Evolutionary conservation across 1,140 invertebrate species (phyloP).

Genomic region (Homalodisca vitripennis): DNA sequence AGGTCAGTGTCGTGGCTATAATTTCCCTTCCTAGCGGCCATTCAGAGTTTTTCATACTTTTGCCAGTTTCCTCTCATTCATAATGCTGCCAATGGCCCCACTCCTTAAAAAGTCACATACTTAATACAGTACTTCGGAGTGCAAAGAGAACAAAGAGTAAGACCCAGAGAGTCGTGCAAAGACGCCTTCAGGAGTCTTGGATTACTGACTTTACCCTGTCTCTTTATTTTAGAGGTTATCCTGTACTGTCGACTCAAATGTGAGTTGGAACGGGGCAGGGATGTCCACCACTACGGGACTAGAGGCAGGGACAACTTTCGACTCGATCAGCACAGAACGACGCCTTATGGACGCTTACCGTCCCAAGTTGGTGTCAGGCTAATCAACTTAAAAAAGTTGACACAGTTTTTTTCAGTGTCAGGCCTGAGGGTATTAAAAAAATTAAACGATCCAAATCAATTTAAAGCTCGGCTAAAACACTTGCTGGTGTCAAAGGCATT

Average conservation of each 20-base stretch:
- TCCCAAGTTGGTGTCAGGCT: neutral
- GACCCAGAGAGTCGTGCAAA: neutral
- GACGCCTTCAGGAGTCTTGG: neutral
- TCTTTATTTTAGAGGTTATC: neutral
- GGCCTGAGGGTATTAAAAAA: neutral
- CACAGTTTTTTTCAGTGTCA: neutral
- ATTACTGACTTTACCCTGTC: neutral
- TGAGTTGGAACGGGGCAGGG: neutral
- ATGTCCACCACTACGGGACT: neutral
- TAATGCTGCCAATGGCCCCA: too few relatives aligned
- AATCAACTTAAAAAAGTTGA: neutral
- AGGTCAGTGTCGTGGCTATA: too few relatives aligned
- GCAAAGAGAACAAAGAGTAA: too few relatives aligned
- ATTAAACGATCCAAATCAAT: too few relatives aligned
- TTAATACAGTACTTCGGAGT: too few relatives aligned
- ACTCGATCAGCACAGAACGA: neutral
- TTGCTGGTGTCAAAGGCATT: neutral
- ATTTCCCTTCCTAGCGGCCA: too few relatives aligned
- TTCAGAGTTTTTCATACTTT: too few relatives aligned
- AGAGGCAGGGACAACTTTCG: neutral
- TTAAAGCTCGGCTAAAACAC: neutral
- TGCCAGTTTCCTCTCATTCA: too few relatives aligned
- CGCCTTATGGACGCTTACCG: neutral
- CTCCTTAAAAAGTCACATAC: too few relatives aligned
- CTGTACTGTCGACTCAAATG: neutral